Evolutionary conservation across 1,140 invertebrate species (phyloP).

Genomic region (Galendromus occidentalis): DNA sequence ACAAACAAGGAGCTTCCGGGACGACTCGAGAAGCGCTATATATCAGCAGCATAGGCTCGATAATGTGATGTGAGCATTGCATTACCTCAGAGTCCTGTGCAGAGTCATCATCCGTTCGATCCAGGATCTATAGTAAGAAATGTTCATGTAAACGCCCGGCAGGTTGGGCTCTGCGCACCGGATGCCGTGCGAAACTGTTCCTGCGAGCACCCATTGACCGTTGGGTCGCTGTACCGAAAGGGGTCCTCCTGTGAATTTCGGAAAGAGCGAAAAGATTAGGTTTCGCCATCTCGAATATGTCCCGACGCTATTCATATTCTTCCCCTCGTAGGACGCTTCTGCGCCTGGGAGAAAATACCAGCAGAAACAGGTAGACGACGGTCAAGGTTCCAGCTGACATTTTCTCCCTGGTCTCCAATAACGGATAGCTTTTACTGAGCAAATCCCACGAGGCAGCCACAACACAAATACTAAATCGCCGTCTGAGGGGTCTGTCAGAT

Average conservation of each 20-base stretch:
- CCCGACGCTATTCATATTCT: conserved; percentile 5
- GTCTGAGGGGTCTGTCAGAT: too few species aligned
- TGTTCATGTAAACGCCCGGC: conserved; percentile 69
- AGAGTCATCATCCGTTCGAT: conserved; percentile 48
- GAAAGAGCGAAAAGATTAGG: conserved; percentile 18
- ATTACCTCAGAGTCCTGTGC: background rate
- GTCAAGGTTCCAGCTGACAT: too few species aligned
- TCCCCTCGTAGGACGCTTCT: too few species aligned
- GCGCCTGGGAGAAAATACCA: background rate
- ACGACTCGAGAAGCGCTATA: too few species aligned
- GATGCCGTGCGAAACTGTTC: conserved; percentile 84
- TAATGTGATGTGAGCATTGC: too few species aligned
- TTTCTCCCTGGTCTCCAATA: too few species aligned
- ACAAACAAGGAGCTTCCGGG: too few species aligned
- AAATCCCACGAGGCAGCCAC: too few species aligned
- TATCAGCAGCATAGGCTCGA: too few species aligned
- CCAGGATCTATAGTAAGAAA: conserved; percentile 75
- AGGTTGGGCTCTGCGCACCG: conserved; percentile 69
- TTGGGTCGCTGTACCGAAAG: conserved; percentile 58
- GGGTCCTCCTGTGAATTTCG: conserved; percentile 86
- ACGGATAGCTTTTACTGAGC: too few species aligned
- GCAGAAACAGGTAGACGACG: too few species aligned
- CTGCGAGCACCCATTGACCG: conserved; percentile 66
- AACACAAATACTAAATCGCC: too few species aligned
- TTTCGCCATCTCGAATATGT: conserved; percentile 4